Evolutionary conservation across 1,140 invertebrate genomes (phyloP), one percentile per base, ranked within the genome.

Genomic region (Cotesia vestalis): DNA sequence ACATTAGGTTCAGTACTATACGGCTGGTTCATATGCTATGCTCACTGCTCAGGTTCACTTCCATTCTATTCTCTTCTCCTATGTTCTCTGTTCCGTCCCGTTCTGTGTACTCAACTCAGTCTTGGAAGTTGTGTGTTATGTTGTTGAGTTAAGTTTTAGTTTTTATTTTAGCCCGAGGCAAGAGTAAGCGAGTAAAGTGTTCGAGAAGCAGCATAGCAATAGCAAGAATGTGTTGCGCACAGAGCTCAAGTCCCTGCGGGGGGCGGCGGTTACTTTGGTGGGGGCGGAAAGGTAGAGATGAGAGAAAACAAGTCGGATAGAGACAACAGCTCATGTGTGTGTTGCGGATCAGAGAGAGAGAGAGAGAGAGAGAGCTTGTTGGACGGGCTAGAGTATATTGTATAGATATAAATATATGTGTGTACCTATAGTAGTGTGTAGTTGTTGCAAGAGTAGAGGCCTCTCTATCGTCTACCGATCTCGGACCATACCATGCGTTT

Each of bases 121-220:
- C 40, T 46, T 46, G 40, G 40, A 46, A 46, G 40, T 46, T 46
- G 40, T 46, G 40, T 46, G 40, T 46, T 46, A 11, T 46, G 40
- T 57, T 57, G 60, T 57, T 57, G 60, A 12, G 60, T 62, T 4
- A 52, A 34, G n/a, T 40, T 73, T 59, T 61, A 74, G 66, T 81
- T 81, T 80, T 81, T 83, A 81, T 81, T 79, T 79, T 80, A 78
- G 79, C 77, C 73, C 55, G 75, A 73, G 76, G 79, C 78, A 74
- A 80, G 77, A 61, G 55, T 11, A 57, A 62, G 53, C 12, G 59
- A 68, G 55, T 38, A 11, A 67, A 46, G 40, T 46, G 40, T 46
- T 9, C 6, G 40, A 46, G 40, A 46, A 46, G 40, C 40, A 46
- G 40, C 40, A 46, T 46, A 46, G 57, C 52, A 17, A 73, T 38